phyloP scores from a whole-genome alignment of 92 coral and sea anemone species.

The Blastomussa wellsi region DNA sequence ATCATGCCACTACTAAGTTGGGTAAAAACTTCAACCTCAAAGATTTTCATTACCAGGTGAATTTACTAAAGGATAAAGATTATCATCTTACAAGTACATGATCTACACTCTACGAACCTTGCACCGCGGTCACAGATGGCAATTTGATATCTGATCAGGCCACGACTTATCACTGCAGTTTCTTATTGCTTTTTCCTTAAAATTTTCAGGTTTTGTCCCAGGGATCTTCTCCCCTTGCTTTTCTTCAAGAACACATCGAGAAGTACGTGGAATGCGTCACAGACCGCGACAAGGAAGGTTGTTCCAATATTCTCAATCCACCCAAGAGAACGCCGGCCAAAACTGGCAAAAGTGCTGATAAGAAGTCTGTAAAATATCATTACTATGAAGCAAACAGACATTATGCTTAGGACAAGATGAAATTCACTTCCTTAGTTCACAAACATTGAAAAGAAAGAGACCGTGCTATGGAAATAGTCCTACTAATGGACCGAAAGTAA shows the following conservation, averaged over 20 bases:
- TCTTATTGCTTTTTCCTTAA: background rate
- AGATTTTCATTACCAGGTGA: constrained; percentile 76
- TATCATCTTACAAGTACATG: no score
- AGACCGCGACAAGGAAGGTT: constrained; percentile 40
- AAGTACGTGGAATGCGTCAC: constrained; percentile 58
- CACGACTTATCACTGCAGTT: no score
- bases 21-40: constrained; percentile 55
- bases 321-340: constrained; percentile 30
- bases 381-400: constrained; percentile 37
- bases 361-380: constrained; percentile 3
- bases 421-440: no score
- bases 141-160: no score
- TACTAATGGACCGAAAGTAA: no score
- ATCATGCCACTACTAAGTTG: constrained; percentile 39
- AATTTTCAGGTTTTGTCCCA: constrained; percentile 42
- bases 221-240: constrained; percentile 71
- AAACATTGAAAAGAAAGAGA: background rate
- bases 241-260: constrained; percentile 55
- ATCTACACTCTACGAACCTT: no score
- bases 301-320: constrained; percentile 51
- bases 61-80: background rate
- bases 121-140: no score
- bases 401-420: constrained; percentile 20
- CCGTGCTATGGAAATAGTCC: no score
- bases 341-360: constrained; percentile 4